phyloP scores from a whole-genome alignment of 2,113 vertebrate genomes.

The Macaca mulatta region DNA sequence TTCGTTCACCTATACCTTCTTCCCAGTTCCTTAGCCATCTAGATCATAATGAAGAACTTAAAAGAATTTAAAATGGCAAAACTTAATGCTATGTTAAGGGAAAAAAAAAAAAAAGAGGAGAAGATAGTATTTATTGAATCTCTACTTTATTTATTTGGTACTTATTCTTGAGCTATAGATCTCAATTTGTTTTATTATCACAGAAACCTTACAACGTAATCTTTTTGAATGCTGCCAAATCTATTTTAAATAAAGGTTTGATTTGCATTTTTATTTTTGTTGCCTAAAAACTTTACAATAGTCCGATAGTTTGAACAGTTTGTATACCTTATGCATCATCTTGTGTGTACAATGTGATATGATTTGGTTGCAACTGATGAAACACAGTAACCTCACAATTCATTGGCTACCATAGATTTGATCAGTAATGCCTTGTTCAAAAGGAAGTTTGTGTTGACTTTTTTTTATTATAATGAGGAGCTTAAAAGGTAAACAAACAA shows the following conservation, averaged over 20 bases:
- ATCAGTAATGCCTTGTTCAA: not conserved
- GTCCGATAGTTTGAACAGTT: not conserved
- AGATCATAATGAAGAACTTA: not conserved
- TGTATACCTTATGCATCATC: not conserved
- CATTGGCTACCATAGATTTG: not conserved
- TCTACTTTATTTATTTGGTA: not conserved
- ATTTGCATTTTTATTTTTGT: not conserved
- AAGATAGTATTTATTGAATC: constrained; percentile 8
- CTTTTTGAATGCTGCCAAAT: not conserved
- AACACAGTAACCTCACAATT: not conserved
- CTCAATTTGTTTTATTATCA: not conserved
- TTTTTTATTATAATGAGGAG: not conserved
- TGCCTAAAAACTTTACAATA: not conserved
- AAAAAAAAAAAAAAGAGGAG: not conserved
- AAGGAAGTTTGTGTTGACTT: not conserved
- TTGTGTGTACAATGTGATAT: not conserved
- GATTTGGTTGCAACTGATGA: not conserved
- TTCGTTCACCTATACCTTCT: not conserved
- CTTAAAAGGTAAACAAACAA: not conserved
- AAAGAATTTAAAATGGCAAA: not conserved
- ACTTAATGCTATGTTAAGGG: not conserved
- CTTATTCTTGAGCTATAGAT: not conserved
- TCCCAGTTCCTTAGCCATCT: not conserved
- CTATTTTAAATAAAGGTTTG: not conserved
- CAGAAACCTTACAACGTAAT: not conserved